Base-by-base conservation (phyloP, 1,140 invertebrate species). In the Drosophila arawakana region DNA sequence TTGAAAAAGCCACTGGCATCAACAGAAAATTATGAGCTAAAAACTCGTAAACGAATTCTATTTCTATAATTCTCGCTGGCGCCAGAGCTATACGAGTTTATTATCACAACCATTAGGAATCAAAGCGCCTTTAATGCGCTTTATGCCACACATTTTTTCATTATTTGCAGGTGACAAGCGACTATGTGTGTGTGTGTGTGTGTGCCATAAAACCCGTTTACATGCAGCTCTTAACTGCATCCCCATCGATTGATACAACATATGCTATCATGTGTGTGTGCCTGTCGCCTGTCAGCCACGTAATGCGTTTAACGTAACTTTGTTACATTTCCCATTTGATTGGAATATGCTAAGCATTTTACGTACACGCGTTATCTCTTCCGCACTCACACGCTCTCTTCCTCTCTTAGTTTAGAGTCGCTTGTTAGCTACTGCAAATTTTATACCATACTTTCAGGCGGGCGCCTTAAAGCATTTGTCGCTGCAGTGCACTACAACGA, bases 291-390 rank as follows among this genome's bases (percentile, higher is more conserved):
- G 71, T 68, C 71, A 60, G 73, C 73, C 73, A 72, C 69, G 73
- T 78, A 76, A 76, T 71, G 67, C 66, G 61, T 76, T 74, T 68
- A 63, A 69, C 65, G 66, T 80, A 70, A 80, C 78, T 78, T 60
- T 74, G 78, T 80, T 77, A 74, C 70, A 73, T 73, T 80, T 73
- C 73, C 78, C 78, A 78, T 78, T 78, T 80, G 75, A 78, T 80
- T 80, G 78, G 75, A 80, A 79, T 80, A 78, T 80, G 78, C 75
- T 78, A 74, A 80, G 78, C 78, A 78, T 61, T 66, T 59, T 65
- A 39, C 35, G 35, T 34, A 44, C 52, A 50, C 50, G 8, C 63
- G 18, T 60, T 37, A 25, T 41, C 57, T 61, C 63, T 37, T 47
- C 37, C 46, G 6, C 67, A 39, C 11, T 10, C 25, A 11, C 59